Evolutionary conservation across 2,888 invertebrate species (phyloP), one percentile per base, ranked within the genome.

Genomic region (Spisula subtruncata): DNA sequence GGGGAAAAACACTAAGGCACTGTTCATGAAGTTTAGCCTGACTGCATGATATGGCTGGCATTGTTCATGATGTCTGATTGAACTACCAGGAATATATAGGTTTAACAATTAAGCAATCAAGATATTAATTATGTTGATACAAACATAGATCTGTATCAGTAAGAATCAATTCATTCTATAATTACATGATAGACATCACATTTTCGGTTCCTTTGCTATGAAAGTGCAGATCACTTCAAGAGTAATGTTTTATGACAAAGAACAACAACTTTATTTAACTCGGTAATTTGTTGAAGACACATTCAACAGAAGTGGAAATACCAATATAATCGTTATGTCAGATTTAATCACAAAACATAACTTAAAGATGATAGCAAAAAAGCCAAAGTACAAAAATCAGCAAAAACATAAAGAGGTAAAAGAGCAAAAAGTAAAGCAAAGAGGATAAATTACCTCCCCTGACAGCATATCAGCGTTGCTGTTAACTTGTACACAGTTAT

Each of bases 381-480:
- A 66, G 25, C 10, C 20, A 66, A 25, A n/a, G 5, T 66, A 66
- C 25, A 25, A 25, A 5, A 66, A 66, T 12, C n/a, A 66, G 10
- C 29, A 35, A 46, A 71, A 71, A 71, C 25, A 71, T n/a, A 71
- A 12, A n/a, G 35, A 16, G 4, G 25, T 16, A 35, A 25, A 29
- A 75, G 14, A 35, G 35, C 16, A 79, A 32, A 79, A 79, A 79
- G 46, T 79, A 35, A 35, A 79, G 79, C 35, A 46, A 32, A 79
- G 35, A 79, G 12, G 16, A 29, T 79, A 79, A 32, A 32, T 79
- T 35, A 29, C 32, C 25, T 79, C 35, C 46, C 41, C 29, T 66
- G 60, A 66, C n/a, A 25, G 25, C 60, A 25, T 25, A 25, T 66
- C 10, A 66, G 10, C n/a, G 10, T 8, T 35, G 16, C 41, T 32